Percentiles rank a stretch among this genome's conserved stretches.
Evolutionary conservation across 2,888 invertebrate genomes (phyloP).

Genomic region (Sarcophaga subvicina): DNA sequence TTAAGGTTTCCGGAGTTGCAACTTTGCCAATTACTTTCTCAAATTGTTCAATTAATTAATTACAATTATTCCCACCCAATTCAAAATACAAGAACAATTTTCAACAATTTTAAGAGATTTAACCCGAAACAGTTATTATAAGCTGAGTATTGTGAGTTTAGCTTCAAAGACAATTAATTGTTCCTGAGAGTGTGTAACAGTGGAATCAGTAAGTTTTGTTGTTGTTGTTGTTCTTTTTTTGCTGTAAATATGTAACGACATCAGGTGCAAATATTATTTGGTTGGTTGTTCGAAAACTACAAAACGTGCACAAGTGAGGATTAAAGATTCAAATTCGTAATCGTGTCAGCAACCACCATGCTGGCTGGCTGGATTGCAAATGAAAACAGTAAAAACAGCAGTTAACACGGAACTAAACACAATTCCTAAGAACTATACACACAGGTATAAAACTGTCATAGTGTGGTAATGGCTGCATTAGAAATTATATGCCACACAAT

Average conservation of each 20-base stretch:
- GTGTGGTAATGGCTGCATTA: neutral
- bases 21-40: neutral
- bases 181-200: conserved; percentile 4
- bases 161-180: conserved; percentile 1
- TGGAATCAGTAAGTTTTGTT: neutral
- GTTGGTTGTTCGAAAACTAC: conserved; percentile 55
- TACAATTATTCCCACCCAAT: neutral
- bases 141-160: neutral
- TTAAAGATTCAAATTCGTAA: conserved; percentile 48
- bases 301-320: conserved; percentile 62
- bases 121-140: neutral
- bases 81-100: neutral
- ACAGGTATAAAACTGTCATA: neutral
- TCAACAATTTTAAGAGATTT: neutral
- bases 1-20: neutral
- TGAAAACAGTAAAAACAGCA: neutral
- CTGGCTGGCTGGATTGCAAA: neutral
- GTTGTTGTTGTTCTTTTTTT: neutral
- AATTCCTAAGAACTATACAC: neutral
- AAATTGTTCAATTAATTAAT: neutral
- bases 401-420: conserved; percentile 7
- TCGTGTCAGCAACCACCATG: conserved; percentile 30
- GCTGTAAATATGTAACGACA: conserved; percentile 38
- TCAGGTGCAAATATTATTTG: conserved; percentile 59
- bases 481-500: neutral